A percentile compares a stretch with the other conserved stretches of the same genome.
phyloP scores from a whole-genome alignment of 2,797 vertebrate species.

The Distichodus sexfasciatus region DNA sequence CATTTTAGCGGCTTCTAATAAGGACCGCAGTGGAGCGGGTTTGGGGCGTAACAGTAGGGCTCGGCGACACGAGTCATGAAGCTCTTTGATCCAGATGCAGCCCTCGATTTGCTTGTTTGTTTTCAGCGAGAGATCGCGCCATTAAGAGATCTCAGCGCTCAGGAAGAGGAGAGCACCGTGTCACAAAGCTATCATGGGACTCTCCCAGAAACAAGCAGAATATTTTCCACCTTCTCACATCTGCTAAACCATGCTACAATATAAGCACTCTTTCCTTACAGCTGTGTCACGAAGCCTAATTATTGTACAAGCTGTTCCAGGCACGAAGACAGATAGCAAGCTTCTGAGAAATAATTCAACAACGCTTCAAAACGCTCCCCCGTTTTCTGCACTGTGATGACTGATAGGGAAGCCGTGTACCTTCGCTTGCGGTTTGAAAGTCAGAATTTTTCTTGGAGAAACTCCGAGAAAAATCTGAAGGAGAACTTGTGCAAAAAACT shows the following conservation, averaged over 20 bases:
- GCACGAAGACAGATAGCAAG: slow-evolving; percentile 25
- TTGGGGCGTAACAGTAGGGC: slow-evolving; percentile 63
- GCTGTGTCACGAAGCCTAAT: slow-evolving; percentile 11
- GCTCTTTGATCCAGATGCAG: slow-evolving; percentile 69
- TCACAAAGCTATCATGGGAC: slow-evolving; percentile 27
- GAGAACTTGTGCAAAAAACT: too few species aligned
- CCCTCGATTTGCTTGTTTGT: slow-evolving; percentile 68
- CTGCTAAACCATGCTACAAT: slow-evolving; percentile 12
- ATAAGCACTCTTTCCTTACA: slow-evolving; percentile 1
- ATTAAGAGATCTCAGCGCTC: slow-evolving; percentile 60
- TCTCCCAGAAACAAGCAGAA: slow-evolving; percentile 17
- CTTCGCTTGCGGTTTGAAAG: background rate
- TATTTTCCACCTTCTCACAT: slow-evolving; percentile 16
- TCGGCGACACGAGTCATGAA: slow-evolving; percentile 73
- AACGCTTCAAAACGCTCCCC: slow-evolving; percentile 36
- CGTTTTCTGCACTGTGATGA: slow-evolving; percentile 1
- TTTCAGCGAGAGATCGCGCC: slow-evolving; percentile 48
- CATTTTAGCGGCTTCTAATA: background rate
- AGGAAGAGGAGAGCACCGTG: background rate
- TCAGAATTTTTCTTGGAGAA: background rate
- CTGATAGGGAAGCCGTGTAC: slow-evolving; percentile 16
- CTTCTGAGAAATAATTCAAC: slow-evolving; percentile 35
- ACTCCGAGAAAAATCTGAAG: background rate
- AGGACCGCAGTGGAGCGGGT: too few species aligned
- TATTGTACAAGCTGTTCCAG: slow-evolving; percentile 20